These are phyloP conservation scores for Drosophila heteroneura DNA, from an alignment of 2,888 invertebrate genomes.

Conservation along the genomic window DNA sequence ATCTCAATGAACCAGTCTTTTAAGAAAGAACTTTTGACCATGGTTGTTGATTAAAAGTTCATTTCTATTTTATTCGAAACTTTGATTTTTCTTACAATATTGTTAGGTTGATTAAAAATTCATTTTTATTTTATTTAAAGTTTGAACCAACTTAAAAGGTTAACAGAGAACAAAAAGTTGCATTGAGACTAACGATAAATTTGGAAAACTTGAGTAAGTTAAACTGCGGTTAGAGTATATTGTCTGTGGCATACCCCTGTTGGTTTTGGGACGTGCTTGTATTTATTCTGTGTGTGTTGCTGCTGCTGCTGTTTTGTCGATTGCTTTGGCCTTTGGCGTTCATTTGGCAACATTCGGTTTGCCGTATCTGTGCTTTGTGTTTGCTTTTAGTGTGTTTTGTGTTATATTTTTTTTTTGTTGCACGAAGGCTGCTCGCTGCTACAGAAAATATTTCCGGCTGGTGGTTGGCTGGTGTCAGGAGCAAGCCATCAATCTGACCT, in stretches of 20 bases:
- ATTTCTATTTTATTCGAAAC: neutral
- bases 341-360: conserved; percentile 75
- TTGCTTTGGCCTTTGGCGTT: conserved; percentile 80
- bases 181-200: neutral
- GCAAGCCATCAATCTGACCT: conserved; percentile 79
- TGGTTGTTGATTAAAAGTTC: neutral
- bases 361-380: conserved; percentile 54
- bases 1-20: neutral
- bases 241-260: conserved; percentile 1
- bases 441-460: conserved; percentile 73
- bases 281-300: conserved; percentile 32
- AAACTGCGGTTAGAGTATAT: conserved; percentile 24
- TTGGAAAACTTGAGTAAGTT: no score
- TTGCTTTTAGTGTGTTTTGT: conserved; percentile 21
- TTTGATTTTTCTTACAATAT: neutral
- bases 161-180: neutral
- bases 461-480: conserved; percentile 64
- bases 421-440: conserved; percentile 32
- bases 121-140: neutral
- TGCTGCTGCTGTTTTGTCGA: conserved; percentile 66
- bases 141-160: neutral
- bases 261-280: conserved; percentile 16
- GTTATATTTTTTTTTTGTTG: conserved; percentile 9
- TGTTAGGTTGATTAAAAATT: neutral
- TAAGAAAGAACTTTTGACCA: neutral